Evolutionary conservation across 2,888 invertebrate genomes (phyloP).

Genomic region (Mesorhabditis belari): DNA sequence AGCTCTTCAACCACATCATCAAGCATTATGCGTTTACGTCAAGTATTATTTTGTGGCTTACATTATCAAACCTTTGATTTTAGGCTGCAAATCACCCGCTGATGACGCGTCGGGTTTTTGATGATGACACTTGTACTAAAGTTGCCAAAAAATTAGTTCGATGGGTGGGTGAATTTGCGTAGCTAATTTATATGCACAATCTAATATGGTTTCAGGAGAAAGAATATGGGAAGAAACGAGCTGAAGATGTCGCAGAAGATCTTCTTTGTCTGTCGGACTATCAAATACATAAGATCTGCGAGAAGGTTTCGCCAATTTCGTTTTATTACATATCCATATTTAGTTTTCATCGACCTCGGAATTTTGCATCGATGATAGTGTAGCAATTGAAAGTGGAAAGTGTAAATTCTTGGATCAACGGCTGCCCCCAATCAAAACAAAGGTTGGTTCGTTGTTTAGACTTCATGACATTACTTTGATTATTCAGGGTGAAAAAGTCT

Average conservation of each 20-base stretch:
- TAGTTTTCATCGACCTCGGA: slow-evolving; percentile 40
- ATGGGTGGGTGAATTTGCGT: slow-evolving; percentile 10
- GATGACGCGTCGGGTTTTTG: slow-evolving; percentile 67
- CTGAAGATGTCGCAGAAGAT: slow-evolving; percentile 70
- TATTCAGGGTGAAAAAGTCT: slow-evolving; percentile 63
- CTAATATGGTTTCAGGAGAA: no score
- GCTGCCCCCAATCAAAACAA: slow-evolving; percentile 66
- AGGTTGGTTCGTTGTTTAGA: slow-evolving; percentile 42
- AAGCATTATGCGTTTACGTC: slow-evolving; percentile 81
- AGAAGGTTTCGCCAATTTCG: slow-evolving; percentile 16
- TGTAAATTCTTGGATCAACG: slow-evolving; percentile 72
- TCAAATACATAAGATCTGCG: slow-evolving; percentile 54
- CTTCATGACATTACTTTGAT: no score
- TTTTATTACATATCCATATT: neutral
- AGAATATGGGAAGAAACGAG: slow-evolving; percentile 54
- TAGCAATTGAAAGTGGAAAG: slow-evolving; percentile 79
- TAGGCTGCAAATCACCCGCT: slow-evolving; percentile 89
- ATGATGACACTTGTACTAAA: slow-evolving; percentile 62
- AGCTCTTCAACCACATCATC: slow-evolving; percentile 16
- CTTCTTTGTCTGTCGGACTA: slow-evolving; percentile 81
- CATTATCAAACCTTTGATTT: no score
- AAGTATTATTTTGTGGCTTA: no score
- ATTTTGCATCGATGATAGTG: slow-evolving; percentile 55
- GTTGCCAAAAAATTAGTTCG: no score
- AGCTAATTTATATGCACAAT: slow-evolving; percentile 20